A percentile compares a stretch with the other conserved stretches of the same genome.
phyloP scores from a whole-genome alignment of 2,888 invertebrate species.

The Dinocampus coccinellae region DNA sequence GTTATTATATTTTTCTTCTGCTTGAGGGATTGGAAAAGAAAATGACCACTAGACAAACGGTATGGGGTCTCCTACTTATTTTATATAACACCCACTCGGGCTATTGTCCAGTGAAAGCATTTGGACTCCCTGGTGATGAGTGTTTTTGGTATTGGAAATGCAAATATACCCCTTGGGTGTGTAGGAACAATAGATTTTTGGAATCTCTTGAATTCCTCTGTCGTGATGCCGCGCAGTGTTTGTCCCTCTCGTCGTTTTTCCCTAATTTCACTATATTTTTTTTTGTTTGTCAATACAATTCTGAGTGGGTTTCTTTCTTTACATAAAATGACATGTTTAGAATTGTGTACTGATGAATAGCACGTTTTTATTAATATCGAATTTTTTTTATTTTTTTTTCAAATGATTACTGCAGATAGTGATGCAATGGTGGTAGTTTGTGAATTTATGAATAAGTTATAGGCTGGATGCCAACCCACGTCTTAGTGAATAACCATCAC shows the following conservation, averaged over 20 bases:
- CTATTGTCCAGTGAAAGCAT: conserved; percentile 15
- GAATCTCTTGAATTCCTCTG: not conserved
- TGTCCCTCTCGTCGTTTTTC: conserved; percentile 12
- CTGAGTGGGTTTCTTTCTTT: conserved; percentile 2
- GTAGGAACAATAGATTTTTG: conserved; percentile 39
- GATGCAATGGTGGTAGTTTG: not conserved
- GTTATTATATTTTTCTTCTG: not conserved
- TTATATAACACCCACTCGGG: not conserved
- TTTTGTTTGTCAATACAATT: not conserved
- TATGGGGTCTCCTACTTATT: not conserved
- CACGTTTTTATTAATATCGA: too few relatives aligned
- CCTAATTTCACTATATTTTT: not conserved
- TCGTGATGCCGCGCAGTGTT: conserved; percentile 15
- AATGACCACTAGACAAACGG: not conserved
- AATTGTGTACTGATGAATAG: too few relatives aligned
- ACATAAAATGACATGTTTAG: not conserved
- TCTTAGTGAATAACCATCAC: not conserved
- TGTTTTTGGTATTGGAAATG: conserved; percentile 56
- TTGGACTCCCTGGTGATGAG: conserved; percentile 50
- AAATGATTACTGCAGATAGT: not conserved
- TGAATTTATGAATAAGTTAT: not conserved
- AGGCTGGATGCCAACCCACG: conserved; percentile 6
- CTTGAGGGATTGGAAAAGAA: not conserved
- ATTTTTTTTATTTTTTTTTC: too few relatives aligned
- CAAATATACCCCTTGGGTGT: conserved; percentile 52